phyloP scores from a whole-genome alignment of 1,140 invertebrate genomes.

The Sycophaga agraensis region DNA sequence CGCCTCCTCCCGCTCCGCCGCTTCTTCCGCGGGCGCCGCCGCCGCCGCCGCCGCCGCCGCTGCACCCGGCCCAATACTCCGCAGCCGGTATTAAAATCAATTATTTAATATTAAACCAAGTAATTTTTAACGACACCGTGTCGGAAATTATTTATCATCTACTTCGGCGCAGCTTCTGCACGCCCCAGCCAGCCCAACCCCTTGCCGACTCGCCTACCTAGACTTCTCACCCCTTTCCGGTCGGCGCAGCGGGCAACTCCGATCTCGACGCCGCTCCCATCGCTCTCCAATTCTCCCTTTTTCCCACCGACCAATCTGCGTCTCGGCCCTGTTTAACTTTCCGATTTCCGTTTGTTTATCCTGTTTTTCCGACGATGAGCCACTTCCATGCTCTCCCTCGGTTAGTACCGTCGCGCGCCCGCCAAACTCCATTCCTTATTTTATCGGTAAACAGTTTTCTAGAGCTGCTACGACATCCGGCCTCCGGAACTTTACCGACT shows the following conservation, averaged over 20 bases:
- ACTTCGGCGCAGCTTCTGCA: slow-evolving; percentile 35
- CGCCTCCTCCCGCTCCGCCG: slow-evolving; percentile 7
- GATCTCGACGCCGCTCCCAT: not conserved
- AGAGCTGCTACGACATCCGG: too few species aligned
- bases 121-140: slow-evolving; percentile 55
- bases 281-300: not conserved
- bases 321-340: too few species aligned
- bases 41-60: not conserved
- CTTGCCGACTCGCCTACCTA: not conserved
- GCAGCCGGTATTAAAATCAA: slow-evolving; percentile 56
- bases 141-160: slow-evolving; percentile 55
- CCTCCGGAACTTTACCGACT: too few species aligned
- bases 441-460: too few species aligned
- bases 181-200: too few species aligned
- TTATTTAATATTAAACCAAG: slow-evolving; percentile 60
- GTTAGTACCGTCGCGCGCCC: too few species aligned
- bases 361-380: too few species aligned
- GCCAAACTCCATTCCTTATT: too few species aligned
- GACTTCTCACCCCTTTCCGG: not conserved
- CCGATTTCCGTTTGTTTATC: too few species aligned
- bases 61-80: slow-evolving; percentile 29
- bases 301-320: too few species aligned
- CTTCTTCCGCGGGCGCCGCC: not conserved
- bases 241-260: not conserved
- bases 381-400: too few species aligned